Evolutionary conservation across 1,140 invertebrate genomes (phyloP), one percentile per base, ranked within the genome.

Genomic region (Bombus polaris): DNA sequence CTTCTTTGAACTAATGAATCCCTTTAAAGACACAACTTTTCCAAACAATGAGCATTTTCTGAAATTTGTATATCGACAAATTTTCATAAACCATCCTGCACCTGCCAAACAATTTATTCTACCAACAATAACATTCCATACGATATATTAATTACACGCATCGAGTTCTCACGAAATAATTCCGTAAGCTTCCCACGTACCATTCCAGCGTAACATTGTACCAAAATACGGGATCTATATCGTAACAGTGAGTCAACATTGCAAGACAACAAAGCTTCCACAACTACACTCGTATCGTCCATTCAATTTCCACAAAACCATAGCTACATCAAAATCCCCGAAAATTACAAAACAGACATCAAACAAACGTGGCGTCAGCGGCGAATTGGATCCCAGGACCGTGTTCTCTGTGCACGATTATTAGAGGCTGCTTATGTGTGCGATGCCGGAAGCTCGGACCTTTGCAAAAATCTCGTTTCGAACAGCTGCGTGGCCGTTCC

Each of bases 401-500:
- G 25, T 15, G 37, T 32, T 42, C 59, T 6, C 22, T n/a, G 18
- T 18, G 35, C 65, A 25, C 62, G 66, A 83, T 83, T 77, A 78
- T 65, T 32, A n/a, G 44, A 68, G 35, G 62, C 28, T 22, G 47
- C 6, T 12, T 25, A 22, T 12, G 44, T 22, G 22, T 15, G 42
- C 10, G n/a, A 15, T 5, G n/a, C 15, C 13, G 39, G 42, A 32
- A 47, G 13, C 35, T 35, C 15, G 57, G 13, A 32, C 32, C 62
- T 37, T 9, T 3, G n/a, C 25, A 42, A 71, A 78, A 72, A 78
- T 74, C 68, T 88, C 74, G 82, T 79, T 78, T 79, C 47, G 32
- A 53, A 59, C 83, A 79, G 80, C 82, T 84, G 76, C 47, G 32
- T 18, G 66, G 37, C 32, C 39, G 62, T 25, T 35, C 1, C 32